A percentile compares a stretch with the other conserved stretches of the same genome.
Conservation (phyloP, 2,888 invertebrate genomes). For the Conchocele bisecta region DNA sequence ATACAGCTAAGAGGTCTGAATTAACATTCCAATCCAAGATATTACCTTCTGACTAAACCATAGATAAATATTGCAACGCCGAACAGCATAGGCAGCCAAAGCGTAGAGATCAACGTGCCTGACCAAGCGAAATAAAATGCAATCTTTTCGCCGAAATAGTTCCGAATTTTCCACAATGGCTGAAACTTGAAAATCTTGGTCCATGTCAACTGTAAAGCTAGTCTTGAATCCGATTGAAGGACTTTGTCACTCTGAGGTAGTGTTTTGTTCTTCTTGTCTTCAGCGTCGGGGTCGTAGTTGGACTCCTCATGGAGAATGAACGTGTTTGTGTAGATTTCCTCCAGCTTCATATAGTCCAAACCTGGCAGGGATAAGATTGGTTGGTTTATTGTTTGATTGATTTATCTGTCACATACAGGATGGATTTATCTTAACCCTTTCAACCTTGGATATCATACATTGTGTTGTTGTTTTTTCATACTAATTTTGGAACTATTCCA, state of each 20-base stretch:
- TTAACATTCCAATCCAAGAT: too few species aligned
- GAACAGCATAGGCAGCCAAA: slow-evolving; percentile 83
- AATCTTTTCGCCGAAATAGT: slow-evolving; percentile 84
- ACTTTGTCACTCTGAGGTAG: slow-evolving; percentile 22
- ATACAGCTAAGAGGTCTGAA: too few species aligned
- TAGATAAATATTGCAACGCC: slow-evolving; percentile 82
- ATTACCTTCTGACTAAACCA: slow-evolving; percentile 81
- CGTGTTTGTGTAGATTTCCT: slow-evolving; percentile 79
- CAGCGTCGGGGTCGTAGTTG: slow-evolving; percentile 60
- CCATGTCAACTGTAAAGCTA: slow-evolving; percentile 77
- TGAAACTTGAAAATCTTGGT: slow-evolving; percentile 79
- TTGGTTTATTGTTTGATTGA: too few species aligned
- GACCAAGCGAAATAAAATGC: slow-evolving; percentile 84
- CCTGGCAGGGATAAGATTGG: too few species aligned
- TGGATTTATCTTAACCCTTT: background rate
- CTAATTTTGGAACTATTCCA: too few species aligned
- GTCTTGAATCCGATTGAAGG: slow-evolving; percentile 64
- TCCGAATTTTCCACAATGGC: slow-evolving; percentile 82
- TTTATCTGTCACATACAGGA: too few species aligned
- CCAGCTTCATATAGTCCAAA: slow-evolving; percentile 81
- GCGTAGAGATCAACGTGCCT: slow-evolving; percentile 81
- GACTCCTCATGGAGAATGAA: slow-evolving; percentile 83
- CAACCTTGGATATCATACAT: background rate
- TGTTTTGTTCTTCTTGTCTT: slow-evolving; percentile 50
- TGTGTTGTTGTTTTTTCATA: too few species aligned